phyloP scores from a whole-genome alignment of 2,888 invertebrate species.

The Omphaloscelis lunosa region DNA sequence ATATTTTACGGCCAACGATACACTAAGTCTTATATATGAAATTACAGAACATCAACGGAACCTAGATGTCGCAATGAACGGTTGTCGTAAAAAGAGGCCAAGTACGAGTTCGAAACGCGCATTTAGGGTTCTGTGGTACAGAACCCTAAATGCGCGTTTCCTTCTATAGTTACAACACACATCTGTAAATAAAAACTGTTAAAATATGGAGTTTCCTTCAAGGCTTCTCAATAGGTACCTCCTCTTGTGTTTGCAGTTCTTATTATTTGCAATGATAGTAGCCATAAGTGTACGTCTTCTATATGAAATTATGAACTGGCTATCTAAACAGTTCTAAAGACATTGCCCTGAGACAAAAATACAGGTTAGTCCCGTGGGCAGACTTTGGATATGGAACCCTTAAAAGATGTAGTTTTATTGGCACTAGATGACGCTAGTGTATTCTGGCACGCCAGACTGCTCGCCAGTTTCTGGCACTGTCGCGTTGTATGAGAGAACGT shows the following conservation, averaged over 20 bases:
- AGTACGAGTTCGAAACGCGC: background rate
- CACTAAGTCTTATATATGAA: slow-evolving; percentile 52
- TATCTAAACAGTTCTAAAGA: background rate
- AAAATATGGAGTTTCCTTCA: no score
- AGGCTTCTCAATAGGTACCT: no score
- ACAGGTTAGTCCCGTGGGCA: no score
- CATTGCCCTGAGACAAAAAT: background rate
- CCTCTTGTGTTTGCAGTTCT: no score
- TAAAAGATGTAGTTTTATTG: slow-evolving; percentile 54
- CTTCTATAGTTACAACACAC: no score
- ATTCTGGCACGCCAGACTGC: slow-evolving; percentile 35
- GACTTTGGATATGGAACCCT: background rate
- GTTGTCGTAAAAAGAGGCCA: slow-evolving; percentile 48
- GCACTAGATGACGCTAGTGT: slow-evolving; percentile 42
- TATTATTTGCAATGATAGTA: no score
- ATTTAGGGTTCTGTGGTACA: background rate
- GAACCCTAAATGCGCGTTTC: no score
- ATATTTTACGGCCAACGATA: slow-evolving; percentile 73
- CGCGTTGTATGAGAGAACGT: slow-evolving; percentile 29
- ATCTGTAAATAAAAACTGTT: no score
- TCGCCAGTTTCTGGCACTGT: slow-evolving; percentile 35
- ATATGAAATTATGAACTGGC: background rate
- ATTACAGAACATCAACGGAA: slow-evolving; percentile 56
- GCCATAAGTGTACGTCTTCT: no score
- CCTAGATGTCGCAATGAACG: slow-evolving; percentile 58